phyloP scores from a whole-genome alignment of 1,140 invertebrate genomes.

The Cydia amplana region DNA sequence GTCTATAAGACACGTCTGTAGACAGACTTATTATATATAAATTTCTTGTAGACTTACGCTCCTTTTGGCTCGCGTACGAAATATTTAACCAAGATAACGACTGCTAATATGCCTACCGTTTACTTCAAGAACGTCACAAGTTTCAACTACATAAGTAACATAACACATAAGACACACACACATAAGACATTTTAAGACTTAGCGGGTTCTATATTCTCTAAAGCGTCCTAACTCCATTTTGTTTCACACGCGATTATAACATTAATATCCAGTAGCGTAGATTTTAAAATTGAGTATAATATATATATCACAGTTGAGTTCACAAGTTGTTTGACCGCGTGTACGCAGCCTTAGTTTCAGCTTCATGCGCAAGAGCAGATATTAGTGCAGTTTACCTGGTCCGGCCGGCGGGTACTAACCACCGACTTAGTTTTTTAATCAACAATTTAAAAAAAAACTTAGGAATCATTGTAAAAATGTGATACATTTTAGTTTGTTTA shows the following conservation, averaged over 20 bases:
- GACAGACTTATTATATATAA: not conserved
- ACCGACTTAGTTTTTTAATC: not conserved
- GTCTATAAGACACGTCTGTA: not conserved
- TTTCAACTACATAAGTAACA: slow-evolving; percentile 54
- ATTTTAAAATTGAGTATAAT: not conserved
- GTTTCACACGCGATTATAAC: not conserved
- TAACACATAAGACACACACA: no score
- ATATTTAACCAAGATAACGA: slow-evolving; percentile 10
- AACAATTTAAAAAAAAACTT: not conserved
- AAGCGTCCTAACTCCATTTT: not conserved
- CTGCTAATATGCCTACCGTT: slow-evolving; percentile 9
- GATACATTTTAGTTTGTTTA: not conserved
- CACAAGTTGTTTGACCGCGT: slow-evolving; percentile 39
- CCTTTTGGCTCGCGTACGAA: not conserved
- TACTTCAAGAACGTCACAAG: slow-evolving; percentile 11
- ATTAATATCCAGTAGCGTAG: not conserved
- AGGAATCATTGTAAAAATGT: not conserved
- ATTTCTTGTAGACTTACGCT: not conserved
- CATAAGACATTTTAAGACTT: not conserved
- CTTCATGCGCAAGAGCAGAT: slow-evolving; percentile 42
- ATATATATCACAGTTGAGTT: not conserved
- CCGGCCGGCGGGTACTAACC: slow-evolving; percentile 37
- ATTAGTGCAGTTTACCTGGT: slow-evolving; percentile 54
- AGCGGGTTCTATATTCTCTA: not conserved
- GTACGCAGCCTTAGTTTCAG: slow-evolving; percentile 60